These are phyloP conservation scores for Ormyrus labotus DNA, from an alignment of 2,888 invertebrate genomes.

Conservation along the genomic window DNA sequence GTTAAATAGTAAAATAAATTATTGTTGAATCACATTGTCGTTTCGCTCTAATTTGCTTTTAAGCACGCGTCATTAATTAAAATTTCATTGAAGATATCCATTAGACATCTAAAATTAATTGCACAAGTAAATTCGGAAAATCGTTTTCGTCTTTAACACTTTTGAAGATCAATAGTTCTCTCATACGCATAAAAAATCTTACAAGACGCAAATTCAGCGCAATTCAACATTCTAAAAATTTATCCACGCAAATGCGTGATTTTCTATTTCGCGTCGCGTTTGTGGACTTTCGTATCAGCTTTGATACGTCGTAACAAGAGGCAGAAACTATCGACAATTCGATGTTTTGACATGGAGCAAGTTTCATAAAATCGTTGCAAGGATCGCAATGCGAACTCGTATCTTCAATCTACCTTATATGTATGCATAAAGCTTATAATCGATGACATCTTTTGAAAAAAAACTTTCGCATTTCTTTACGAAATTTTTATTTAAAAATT, in stretches of 20 bases:
- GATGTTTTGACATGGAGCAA: constrained; percentile 53
- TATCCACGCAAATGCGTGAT: constrained; percentile 44
- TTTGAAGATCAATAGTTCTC: constrained; percentile 29
- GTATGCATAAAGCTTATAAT: constrained; percentile 13
- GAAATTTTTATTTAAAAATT: constrained; percentile 16
- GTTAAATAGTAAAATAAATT: constrained; percentile 17
- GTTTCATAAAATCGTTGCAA: not conserved
- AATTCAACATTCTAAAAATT: constrained; percentile 55
- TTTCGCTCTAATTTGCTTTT: constrained; percentile 31
- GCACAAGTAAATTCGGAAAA: constrained; percentile 35
- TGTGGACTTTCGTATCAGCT: constrained; percentile 51
- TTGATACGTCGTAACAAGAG: constrained; percentile 55
- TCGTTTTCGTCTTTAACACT: constrained; percentile 40
- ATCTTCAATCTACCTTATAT: constrained; percentile 6
- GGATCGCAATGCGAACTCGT: constrained; percentile 13
- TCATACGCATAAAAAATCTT: constrained; percentile 48
- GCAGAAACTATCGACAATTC: constrained; percentile 48
- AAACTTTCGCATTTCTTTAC: constrained; percentile 14
- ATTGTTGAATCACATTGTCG: constrained; percentile 25
- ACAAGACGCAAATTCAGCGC: constrained; percentile 46
- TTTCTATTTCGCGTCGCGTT: constrained; percentile 45
- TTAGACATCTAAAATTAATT: constrained; percentile 29
- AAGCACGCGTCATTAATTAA: constrained; percentile 18
- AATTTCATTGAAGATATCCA: not conserved
- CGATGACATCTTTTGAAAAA: constrained; percentile 16